A percentile compares a stretch with the other conserved stretches of the same genome.
Conservation (phyloP, 2,113 vertebrate species). For the Crocuta crocuta region DNA sequence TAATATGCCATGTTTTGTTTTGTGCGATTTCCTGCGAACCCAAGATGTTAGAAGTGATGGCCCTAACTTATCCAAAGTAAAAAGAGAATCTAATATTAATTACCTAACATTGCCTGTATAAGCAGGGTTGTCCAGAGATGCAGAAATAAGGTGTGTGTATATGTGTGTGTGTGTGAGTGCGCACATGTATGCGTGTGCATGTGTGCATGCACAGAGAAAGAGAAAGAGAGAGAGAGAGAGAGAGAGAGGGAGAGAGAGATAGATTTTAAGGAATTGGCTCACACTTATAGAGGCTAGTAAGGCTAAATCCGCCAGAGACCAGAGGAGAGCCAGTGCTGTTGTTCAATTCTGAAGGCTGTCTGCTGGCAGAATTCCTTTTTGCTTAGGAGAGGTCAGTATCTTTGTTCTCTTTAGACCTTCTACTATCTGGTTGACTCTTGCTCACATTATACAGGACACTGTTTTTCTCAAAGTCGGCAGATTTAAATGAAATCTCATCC, state of each 20-base stretch:
- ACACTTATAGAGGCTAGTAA: background rate
- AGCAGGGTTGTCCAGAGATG: background rate
- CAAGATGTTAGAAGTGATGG: constrained; percentile 5
- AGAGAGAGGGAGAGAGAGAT: background rate
- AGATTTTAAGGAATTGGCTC: background rate
- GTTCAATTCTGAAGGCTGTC: background rate
- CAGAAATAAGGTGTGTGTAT: background rate
- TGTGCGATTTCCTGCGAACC: background rate
- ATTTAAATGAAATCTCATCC: background rate
- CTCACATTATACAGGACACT: background rate
- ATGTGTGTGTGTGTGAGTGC: background rate
- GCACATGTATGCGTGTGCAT: background rate
- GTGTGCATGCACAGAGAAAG: too few relatives aligned
- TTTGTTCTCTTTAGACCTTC: background rate
- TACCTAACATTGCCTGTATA: background rate
- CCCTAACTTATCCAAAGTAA: background rate
- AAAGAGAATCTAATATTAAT: background rate
- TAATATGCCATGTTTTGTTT: constrained; percentile 58
- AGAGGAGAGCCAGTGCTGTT: background rate
- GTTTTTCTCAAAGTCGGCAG: constrained; percentile 13
- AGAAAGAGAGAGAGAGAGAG: background rate
- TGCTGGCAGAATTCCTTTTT: background rate
- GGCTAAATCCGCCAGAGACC: background rate
- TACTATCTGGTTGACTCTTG: background rate
- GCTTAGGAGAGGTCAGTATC: background rate